Percentiles rank a stretch among this genome's conserved stretches.
These are phyloP conservation scores for Diorhabda elongata DNA, from an alignment of 1,140 invertebrate species.

Conservation along the genomic window DNA sequence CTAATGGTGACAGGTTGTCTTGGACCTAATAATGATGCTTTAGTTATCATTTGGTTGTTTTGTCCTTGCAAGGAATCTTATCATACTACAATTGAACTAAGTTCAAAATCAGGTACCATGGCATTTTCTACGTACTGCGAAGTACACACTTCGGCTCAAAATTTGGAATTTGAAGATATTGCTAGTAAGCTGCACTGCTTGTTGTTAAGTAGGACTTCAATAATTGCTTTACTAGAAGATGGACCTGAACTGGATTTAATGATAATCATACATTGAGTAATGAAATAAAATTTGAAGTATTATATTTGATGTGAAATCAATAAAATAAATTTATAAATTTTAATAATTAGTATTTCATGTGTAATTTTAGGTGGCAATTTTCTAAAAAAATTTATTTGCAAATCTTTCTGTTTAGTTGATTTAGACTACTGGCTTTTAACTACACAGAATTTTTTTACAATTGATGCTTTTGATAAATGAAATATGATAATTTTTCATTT, in stretches of 20 bases:
- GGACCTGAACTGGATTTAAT: conserved; percentile 37
- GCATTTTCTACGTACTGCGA: conserved; percentile 37
- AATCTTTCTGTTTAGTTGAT: too few relatives aligned
- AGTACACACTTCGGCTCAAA: conserved; percentile 33
- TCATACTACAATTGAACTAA: conserved; percentile 39
- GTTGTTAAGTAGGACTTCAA: conserved; percentile 32
- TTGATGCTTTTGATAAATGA: too few relatives aligned
- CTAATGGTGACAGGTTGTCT: conserved; percentile 38
- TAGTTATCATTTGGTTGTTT: conserved; percentile 39
- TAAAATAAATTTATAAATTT: too few relatives aligned
- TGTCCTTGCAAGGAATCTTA: conserved; percentile 36
- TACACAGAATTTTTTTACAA: too few relatives aligned
- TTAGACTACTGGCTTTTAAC: too few relatives aligned
- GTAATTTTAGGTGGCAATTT: too few relatives aligned
- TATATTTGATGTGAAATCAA: too few relatives aligned
- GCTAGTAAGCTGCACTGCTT: conserved; percentile 35
- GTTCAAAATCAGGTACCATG: conserved; percentile 33
- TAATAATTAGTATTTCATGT: background rate
- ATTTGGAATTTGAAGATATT: conserved; percentile 31
- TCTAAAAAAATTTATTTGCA: too few relatives aligned
- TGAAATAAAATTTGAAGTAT: too few relatives aligned
- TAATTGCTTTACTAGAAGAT: conserved; percentile 34
- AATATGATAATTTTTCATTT: too few relatives aligned
- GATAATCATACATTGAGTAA: conserved; percentile 37
- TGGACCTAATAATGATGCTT: conserved; percentile 25